Evolutionary conservation across 1,140 invertebrate species (phyloP), one percentile per base, ranked within the genome.

Genomic region (Tachypleus tridentatus): DNA sequence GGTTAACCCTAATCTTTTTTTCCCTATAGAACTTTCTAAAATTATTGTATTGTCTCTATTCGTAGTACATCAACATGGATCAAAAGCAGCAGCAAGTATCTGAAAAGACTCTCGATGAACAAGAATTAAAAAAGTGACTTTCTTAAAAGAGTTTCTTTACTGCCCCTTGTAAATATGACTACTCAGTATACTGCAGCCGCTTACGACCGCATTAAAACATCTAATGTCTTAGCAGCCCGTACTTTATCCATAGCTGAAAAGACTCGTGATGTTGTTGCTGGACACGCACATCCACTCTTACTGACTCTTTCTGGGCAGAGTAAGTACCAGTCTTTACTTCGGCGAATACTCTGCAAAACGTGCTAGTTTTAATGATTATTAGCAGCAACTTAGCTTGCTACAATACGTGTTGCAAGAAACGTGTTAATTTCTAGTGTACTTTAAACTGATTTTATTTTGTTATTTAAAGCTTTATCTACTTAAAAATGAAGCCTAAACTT

Each of bases 201-300:
- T n/a, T 70, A 70, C 53, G 50, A 29, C 50, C 54, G 61, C 9
- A 62, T 67, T 29, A 70, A 70, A 49, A 66, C 64, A 10, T 62
- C 53, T 47, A 70, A 69, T 53, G 53, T 51, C 5, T 56, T 70
- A 1, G 61, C 67, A 49, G 64, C 67, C 29, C 66, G 61, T 47
- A 70, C 69, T 4, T 58, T 70, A 7, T 63, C 58, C 5, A 70
- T 63, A 47, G 69, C 69, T 3, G 69, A 70, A 52, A 69, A 65
- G 61, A 62, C 69, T n/a, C 61, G 64, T 3, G 62, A 56, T 4
- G 69, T 60, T 52, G 64, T 64, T 7, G 65, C 60, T 10, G 67
- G 60, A 6, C 58, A 66, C 47, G 67, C 69, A 0, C 63, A 65
- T 49, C 69, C 69, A 4, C 63, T 70, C 6, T 67, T 70, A 0